Conservation (phyloP, 2,797 vertebrate species). For the Petrocephalus sullivani region DNA sequence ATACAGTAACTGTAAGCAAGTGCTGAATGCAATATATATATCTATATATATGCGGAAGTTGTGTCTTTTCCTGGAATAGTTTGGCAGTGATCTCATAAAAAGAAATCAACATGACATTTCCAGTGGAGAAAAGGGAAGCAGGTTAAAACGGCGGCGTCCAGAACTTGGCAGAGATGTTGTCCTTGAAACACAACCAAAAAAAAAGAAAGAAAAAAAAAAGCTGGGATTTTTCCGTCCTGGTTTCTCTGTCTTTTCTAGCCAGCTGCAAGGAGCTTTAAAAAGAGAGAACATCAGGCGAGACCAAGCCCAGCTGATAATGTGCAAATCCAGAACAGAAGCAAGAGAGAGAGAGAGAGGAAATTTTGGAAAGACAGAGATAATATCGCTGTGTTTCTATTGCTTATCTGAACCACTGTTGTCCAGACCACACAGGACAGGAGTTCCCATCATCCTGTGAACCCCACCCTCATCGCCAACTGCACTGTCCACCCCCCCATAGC, state of each 20-base stretch:
- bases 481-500: background rate
- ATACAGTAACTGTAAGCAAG: background rate
- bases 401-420: conserved; percentile 51
- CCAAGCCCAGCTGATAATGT: background rate
- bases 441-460: conserved; percentile 34
- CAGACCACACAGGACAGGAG: conserved; percentile 40
- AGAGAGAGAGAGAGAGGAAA: conserved; percentile 4
- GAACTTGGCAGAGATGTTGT: conserved; percentile 31
- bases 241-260: background rate
- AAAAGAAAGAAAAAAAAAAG: background rate
- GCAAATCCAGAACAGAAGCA: conserved; percentile 19
- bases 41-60: background rate
- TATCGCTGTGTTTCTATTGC: conserved; percentile 60
- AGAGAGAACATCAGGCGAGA: background rate
- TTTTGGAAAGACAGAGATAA: conserved; percentile 28
- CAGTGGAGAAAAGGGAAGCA: conserved; percentile 15
- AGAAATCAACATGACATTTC: conserved; percentile 13
- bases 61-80: background rate
- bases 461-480: background rate
- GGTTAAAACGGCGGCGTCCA: conserved; percentile 20
- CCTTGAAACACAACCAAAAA: background rate
- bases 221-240: background rate
- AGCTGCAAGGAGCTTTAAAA: conserved; percentile 6
- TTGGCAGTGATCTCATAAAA: conserved; percentile 25
- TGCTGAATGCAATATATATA: background rate